Evolutionary conservation across 2,797 vertebrate genomes (phyloP), one percentile per base, ranked within the genome.

Genomic region (Mormyrops attenuatus): DNA sequence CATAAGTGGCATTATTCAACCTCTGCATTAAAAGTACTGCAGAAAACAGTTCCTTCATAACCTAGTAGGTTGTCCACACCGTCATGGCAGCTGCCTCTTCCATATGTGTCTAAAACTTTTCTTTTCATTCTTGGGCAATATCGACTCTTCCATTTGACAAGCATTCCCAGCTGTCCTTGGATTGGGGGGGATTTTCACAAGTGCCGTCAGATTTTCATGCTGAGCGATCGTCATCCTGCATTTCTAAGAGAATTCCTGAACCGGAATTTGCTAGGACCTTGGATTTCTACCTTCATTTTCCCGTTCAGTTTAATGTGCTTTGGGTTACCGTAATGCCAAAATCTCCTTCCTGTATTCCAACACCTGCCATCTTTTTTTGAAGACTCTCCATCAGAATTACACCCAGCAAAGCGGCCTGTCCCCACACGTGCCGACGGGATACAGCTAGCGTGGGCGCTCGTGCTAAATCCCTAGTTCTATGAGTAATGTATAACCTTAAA

Each of bases 121-220:
- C 69, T 11, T 66, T 85, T 57, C 73, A 50, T 49, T 89, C 63
- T 52, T 22, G 17, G 73, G 55, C 34, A 87, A 53, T 69, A 85
- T 90, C 15, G 22, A 66, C 38, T 82, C 77, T 44, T 90, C 88
- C 60, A 52, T 86, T 86, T 85, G 88, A 52, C 90, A 86, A 86
- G 88, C 87, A 90, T 90, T 89, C 80, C 50, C 90, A 87, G 90
- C 88, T 90, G 89, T 88, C 77, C 53, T 44, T 50, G 87, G 69
- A 90, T 90, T 88, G 89, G 47, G 77, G 55, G 89, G 85, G 87
- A 85, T 90, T 90, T 90, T 85, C 77, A 22, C 89, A 30, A 47
- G 85, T 47, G 22, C 17, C 30, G 41, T 11, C 52, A 88, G 88
- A 89, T 90, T 89, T 89, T n/a, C 77, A 55, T 73, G 80, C 89